Evolutionary conservation across 2,888 invertebrate genomes (phyloP), one percentile per base, ranked within the genome.

Genomic region (Teleiodes luculella): DNA sequence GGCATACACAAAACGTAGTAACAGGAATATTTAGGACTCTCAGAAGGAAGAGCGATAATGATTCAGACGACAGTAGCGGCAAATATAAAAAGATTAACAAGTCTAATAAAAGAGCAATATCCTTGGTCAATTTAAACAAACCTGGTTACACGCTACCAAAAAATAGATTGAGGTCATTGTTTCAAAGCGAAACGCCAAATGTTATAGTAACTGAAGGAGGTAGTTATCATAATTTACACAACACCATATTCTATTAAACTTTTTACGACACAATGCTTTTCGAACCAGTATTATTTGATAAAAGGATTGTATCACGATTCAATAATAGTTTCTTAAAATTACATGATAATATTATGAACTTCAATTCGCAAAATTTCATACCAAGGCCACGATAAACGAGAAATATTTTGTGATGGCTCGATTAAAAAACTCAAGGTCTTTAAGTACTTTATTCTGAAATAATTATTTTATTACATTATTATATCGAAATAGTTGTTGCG

Each of bases 141-240:
- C 63, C 81, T n/a, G 79, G 78, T 56, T 80, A 81, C 64, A 74
- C 73, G 47, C 61, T 80, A 11, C 85, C 81, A 43, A 89, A 81
- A 59, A 83, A 75, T 68, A 76, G 81, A 64, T 68, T 90, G 30
- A 76, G 78, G 54, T 86, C 89, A 5, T 78, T 90, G 56, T 90
- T 90, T 66, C 89, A 86, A 70, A 85, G 80, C 30, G 84, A 87
- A 69, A 72, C 84, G 45, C 88, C 89, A 57, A 87, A 88, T 63
- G 87, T 90, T 54, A 83, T 89, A 62, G 85, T 89, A 46, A 88
- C 90, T 56, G 88, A 90, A 88, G 90, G 90, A 90, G 90, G 90
- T 90, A 90, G 78, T 68, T 60, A 54, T 55, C 24, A 54, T 53
- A 56, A 24, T 24, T 24, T 6, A n/a, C n/a, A n/a, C n/a, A n/a